Evolutionary conservation across 2,113 vertebrate species (phyloP).

Genomic region (Xerus inauris): DNA sequence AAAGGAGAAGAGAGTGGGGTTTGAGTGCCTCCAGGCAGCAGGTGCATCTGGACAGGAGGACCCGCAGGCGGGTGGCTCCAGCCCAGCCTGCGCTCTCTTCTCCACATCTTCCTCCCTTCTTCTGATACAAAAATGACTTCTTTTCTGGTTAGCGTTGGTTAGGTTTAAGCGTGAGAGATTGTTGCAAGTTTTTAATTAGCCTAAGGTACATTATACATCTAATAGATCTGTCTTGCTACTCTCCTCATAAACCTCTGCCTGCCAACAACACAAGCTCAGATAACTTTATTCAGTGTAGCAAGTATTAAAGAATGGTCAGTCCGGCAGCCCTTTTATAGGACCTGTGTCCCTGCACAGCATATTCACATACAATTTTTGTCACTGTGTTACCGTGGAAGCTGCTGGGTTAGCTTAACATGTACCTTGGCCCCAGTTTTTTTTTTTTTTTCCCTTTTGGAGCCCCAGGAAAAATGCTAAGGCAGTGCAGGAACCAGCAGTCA

Average conservation of each 20-base stretch:
- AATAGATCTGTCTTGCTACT: neutral
- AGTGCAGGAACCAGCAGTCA: neutral
- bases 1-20: neutral
- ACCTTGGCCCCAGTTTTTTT: neutral
- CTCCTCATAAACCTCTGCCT: neutral
- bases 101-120: neutral
- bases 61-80: no score
- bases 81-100: neutral
- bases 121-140: neutral
- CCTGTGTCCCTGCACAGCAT: neutral
- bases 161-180: neutral
- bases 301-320: neutral
- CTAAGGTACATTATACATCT: neutral
- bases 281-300: neutral
- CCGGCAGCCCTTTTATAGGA: neutral
- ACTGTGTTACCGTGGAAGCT: rapidly evolving
- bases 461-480: neutral
- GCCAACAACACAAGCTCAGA: neutral
- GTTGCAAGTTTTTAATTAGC: neutral
- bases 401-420: neutral
- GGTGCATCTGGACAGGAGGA: no score
- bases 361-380: no score
- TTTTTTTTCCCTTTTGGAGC: neutral
- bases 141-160: neutral
- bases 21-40: neutral